Evolutionary conservation across 1,140 invertebrate species (phyloP), one percentile per base, ranked within the genome.

Genomic region (Tetranychus urticae): DNA sequence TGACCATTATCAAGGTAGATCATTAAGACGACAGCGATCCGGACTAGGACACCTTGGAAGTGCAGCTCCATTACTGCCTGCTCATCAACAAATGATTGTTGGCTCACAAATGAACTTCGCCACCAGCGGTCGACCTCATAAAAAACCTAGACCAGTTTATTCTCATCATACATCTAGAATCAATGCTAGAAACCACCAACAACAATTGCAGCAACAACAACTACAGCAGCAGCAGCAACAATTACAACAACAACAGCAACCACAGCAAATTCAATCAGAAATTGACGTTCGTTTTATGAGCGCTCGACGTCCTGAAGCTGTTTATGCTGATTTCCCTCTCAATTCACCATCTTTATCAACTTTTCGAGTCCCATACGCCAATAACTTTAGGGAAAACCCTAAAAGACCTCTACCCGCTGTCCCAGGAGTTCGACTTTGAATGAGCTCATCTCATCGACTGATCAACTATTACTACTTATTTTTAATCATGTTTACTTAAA

Each of bases 371-470:
- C 59, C 50, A 14, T 47, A 47, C 55, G 39, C 50, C 34, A 39
- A 31, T 47, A 56, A 56, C 23, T 56, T 56, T 13, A 37, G 46
- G 36, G 63, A 63, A 8, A 46, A 54, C 0, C 60, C 60, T 2
- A 64, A 64, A 48, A 23, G 63, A 61, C 63, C 63, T 56, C 37
- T 64, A 23, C 63, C 63, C 37, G 60, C 60, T 14, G 63, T 64
- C 8, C 63, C 63, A n/a, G 58, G 63, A 36, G 58, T 59, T 3
- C 37, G 58, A 35, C 34, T 59, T 6, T 59, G 46, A 56, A 36
- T n/a, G 33, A 55, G 12, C 23, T 23, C 23, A 23, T 23, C 23
- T 23, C 23, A 23, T 23, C 23, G 23, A 0, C 23, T 23, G 23
- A 23, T 23, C 23, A 23, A 23, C 23, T 23, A 23, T 23, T 23